Evolutionary conservation across 2,888 invertebrate genomes (phyloP).

Genomic region (Matsumyia berberina): DNA sequence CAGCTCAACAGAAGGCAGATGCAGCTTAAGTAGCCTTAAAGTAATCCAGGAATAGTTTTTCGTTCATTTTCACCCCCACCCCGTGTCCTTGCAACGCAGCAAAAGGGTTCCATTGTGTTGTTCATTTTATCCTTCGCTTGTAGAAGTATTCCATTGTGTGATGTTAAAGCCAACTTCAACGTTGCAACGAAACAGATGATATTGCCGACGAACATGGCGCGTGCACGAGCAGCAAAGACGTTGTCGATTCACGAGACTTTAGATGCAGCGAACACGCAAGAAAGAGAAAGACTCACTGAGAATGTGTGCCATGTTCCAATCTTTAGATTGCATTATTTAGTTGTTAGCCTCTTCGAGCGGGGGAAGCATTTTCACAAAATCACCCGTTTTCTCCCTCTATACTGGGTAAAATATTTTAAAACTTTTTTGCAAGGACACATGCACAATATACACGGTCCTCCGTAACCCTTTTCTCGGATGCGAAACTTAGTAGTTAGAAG

Average conservation of each 20-base stretch:
- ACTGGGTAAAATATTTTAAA: constrained; percentile 68
- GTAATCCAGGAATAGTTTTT: constrained; percentile 44
- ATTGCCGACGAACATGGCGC: constrained; percentile 44
- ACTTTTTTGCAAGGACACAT: constrained; percentile 71
- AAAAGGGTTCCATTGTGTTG: constrained; percentile 41
- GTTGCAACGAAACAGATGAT: constrained; percentile 68
- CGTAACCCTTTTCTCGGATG: constrained; percentile 41
- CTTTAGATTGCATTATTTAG: constrained; percentile 73
- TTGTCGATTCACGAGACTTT: constrained; percentile 57
- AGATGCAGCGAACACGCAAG: constrained; percentile 30
- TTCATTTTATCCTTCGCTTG: constrained; percentile 43
- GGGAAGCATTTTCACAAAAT: constrained; percentile 50
- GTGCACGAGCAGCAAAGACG: constrained; percentile 42
- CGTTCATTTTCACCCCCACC: constrained; percentile 5
- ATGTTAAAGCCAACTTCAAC: constrained; percentile 63
- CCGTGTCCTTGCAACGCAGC: constrained; percentile 24
- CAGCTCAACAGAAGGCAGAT: neutral
- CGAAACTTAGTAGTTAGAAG: constrained; percentile 63
- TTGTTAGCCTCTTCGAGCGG: constrained; percentile 57
- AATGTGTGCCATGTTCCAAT: constrained; percentile 71
- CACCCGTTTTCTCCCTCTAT: constrained; percentile 34
- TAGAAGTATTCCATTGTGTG: constrained; percentile 41
- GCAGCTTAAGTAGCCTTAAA: constrained; percentile 25
- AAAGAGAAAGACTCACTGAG: constrained; percentile 33
- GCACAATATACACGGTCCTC: constrained; percentile 46